Base-by-base conservation (phyloP, 1,140 invertebrate genomes). In the Ostrea edulis region DNA sequence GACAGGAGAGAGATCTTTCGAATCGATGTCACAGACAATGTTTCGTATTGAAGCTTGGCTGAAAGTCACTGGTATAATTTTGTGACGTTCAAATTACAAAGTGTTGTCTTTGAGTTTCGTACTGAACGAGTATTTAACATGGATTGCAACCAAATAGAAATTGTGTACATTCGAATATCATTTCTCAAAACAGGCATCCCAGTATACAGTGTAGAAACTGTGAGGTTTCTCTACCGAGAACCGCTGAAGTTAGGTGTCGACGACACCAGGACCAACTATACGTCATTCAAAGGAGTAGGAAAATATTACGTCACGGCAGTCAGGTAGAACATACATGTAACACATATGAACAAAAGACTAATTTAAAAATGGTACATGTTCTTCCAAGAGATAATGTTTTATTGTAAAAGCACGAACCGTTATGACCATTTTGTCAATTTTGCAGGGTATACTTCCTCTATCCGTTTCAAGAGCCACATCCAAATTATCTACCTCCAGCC, bases 1-100 rank as follows among this genome's bases (percentile, higher is more conserved):
- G 22, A 71, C 85, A 22, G 88, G 88, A 20, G 55, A 84, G 5
- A 86, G 65, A 51, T 71, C 55, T 9, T 91, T 90, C 55, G 90
- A 91, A 77, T 85, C 86, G 8, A 89, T 91, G 89, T 77, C 82
- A 17, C 86, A 90, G 85, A 91, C 90, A 12, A 89, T 91, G 82
- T 62, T 14, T 5, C 85, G 89, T 53, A 85, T 91, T 14, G 88
- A 84, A 55, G 87, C 89, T 22, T 91, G 89, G 89, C 85, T 90
- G 2, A 84, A 58, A 82, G 77, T 86, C 2, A 89, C 89, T 17
- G 88, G 90, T 91, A 62, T 53, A 8, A 4, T 22, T 52, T 0
- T 9, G n/a, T 52, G 14, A 52, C 20, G 8, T 8, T 44, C 35
- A 44, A 44, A 44, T 44, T 44, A 44, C 35, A 5, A 44, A 44